phyloP scores from a whole-genome alignment of 2,888 invertebrate genomes.

The Lamellibrachia satsuma region DNA sequence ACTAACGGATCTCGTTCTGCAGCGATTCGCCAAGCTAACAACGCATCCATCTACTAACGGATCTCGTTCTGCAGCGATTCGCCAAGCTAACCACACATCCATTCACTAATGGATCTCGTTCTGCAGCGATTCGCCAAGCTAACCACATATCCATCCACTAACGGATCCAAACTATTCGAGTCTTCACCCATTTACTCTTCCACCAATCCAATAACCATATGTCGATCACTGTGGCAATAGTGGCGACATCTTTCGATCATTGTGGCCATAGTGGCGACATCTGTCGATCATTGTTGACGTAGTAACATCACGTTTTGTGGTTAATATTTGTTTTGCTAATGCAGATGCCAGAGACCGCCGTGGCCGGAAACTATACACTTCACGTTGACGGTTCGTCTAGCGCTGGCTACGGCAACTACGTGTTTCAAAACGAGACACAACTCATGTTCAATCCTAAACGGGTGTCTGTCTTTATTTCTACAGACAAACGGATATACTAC shows the following conservation, averaged over 20 bases:
- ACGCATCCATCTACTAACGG: too few species aligned
- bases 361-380: slow-evolving; percentile 83
- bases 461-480: slow-evolving; percentile 87
- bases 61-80: too few species aligned
- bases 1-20: too few species aligned
- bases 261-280: not conserved
- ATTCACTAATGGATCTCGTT: too few species aligned
- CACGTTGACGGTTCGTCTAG: slow-evolving; percentile 72
- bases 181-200: too few species aligned
- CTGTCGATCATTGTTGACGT: not conserved
- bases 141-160: too few species aligned
- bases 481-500: slow-evolving; percentile 36
- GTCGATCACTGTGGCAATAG: not conserved
- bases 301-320: not conserved
- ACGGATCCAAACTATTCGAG: too few species aligned
- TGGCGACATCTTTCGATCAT: not conserved
- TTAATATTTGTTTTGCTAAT: not conserved
- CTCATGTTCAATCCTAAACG: slow-evolving; percentile 87
- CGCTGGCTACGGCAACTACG: slow-evolving; percentile 29
- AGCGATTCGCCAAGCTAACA: too few species aligned
- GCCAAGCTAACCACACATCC: too few species aligned
- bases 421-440: slow-evolving; percentile 78
- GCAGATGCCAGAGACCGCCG: slow-evolving; percentile 84
- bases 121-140: too few species aligned
- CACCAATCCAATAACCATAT: too few species aligned